Evolutionary conservation across 2,888 invertebrate genomes (phyloP), one percentile per base, ranked within the genome.

Genomic region (Cataglyphis cursor): DNA sequence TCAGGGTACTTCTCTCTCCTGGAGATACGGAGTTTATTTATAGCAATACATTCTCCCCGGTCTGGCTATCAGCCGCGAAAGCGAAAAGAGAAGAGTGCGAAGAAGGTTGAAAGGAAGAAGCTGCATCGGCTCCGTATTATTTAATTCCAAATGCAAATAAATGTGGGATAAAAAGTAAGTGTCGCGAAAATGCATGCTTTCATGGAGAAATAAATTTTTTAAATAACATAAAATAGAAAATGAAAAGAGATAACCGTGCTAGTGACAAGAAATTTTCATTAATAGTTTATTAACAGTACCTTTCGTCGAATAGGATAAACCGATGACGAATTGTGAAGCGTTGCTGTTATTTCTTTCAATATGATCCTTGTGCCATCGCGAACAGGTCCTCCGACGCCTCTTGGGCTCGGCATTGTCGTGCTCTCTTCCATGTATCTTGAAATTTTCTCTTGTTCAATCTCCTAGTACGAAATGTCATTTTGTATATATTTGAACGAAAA

Each of bases 291-390:
- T 59, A 65, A 51, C 9, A 83, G 82, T 90, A 93, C 94, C 91
- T 93, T 93, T 81, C 81, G 86, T 61, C 85, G 88, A 18, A 88
- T 70, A 38, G 87, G 64, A 31, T 89, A 91, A 57, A 85, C 81
- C 21, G 91, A 89, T 18, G 93, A 85, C 18, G 93, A 93, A 89
- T 94, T 94, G 38, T 93, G 92, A 57, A 94, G 89, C 18, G 91
- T 89, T n/a, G 92, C 93, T 41, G 94, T 94, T 75, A 93, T 93
- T 85, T 94, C 94, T 35, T 92, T 91, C 44, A 94, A 87, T 51
- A 93, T 90, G 12, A 93, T 90, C 66, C 93, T 90, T 31, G 91
- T 93, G 9, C 93, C 93, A 65, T 94, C 93, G n/a, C 93, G 92
- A 82, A 74, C 88, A 8, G 86, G 74, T 21, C 90, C 85, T 41